A percentile compares a stretch with the other conserved stretches of the same genome.
These are phyloP conservation scores for Aeoliscus strigatus DNA, from an alignment of 2,797 vertebrate species.

Conservation along the genomic window DNA sequence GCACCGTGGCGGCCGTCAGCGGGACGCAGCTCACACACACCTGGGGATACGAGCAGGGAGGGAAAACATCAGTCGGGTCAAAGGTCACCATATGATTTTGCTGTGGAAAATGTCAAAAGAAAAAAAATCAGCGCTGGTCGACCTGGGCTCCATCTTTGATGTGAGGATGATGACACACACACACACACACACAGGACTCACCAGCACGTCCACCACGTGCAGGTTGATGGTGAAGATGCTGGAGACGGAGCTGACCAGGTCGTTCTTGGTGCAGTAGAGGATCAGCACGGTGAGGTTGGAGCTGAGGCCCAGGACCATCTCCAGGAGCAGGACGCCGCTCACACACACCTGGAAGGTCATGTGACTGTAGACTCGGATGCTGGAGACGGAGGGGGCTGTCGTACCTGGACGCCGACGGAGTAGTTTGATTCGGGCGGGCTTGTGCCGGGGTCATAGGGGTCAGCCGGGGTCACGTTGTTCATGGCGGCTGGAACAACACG, in stretches of 20 bases:
- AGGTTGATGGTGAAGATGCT: conserved; percentile 98
- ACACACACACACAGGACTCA: no score
- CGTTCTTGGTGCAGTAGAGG: conserved; percentile 97
- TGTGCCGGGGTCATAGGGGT: conserved; percentile 79
- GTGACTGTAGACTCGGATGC: no score
- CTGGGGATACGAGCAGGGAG: no score
- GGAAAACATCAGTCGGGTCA: no score
- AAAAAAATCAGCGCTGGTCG: no score
- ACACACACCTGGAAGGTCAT: conserved; percentile 78
- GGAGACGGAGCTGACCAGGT: conserved; percentile 94
- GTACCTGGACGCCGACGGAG: conserved; percentile 90
- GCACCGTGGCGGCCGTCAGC: conserved; percentile 86
- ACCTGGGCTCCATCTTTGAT: no score
- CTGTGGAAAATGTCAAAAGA: no score
- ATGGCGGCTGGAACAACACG: conserved; percentile 84
- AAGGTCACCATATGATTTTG: no score
- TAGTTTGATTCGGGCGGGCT: conserved; percentile 77
- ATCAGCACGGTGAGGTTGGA: conserved; percentile 93
- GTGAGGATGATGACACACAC: no score
- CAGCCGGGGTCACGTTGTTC: conserved; percentile 87
- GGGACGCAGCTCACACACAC: conserved; percentile 94
- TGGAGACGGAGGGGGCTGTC: background rate
- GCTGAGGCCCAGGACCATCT: conserved; percentile 92
- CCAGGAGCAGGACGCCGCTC: conserved; percentile 88
- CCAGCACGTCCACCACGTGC: conserved; percentile 92